These are phyloP conservation scores for Mobula birostris DNA, from an alignment of 2,113 vertebrate species.

Conservation along the genomic window DNA sequence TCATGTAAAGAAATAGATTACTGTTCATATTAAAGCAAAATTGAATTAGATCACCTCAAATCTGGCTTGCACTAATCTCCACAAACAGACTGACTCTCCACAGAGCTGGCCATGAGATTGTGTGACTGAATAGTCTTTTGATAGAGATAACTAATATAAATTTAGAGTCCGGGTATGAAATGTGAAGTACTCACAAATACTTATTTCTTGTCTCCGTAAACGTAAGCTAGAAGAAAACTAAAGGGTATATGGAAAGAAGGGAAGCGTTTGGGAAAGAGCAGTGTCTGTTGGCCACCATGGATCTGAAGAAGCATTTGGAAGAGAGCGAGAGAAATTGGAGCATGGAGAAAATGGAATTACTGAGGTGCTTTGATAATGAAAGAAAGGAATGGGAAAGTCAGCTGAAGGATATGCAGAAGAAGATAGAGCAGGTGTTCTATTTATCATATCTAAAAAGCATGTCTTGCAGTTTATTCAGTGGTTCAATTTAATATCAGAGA, in stretches of 20 bases:
- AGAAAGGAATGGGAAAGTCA: slow-evolving; percentile 93
- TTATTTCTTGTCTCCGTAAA: not conserved
- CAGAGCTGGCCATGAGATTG: too few species aligned
- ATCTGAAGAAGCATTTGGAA: slow-evolving; percentile 71
- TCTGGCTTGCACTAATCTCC: too few species aligned
- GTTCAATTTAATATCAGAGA: too few species aligned
- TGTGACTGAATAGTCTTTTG: too few species aligned
- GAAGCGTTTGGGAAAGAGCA: slow-evolving; percentile 56
- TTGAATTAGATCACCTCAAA: too few species aligned
- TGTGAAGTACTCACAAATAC: not conserved
- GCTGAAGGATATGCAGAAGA: slow-evolving; percentile 89
- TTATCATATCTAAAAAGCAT: not conserved
- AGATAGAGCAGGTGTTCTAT: slow-evolving; percentile 84
- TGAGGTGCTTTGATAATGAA: slow-evolving; percentile 86
- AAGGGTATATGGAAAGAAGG: slow-evolving; percentile 50
- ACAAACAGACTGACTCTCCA: too few species aligned
- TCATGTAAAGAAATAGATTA: not conserved
- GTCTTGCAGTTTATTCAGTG: not conserved
- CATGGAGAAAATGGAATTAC: slow-evolving; percentile 79
- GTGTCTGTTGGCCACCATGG: slow-evolving; percentile 70
- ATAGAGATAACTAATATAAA: too few species aligned
- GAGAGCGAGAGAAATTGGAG: slow-evolving; percentile 73
- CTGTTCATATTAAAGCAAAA: not conserved
- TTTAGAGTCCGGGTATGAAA: too few species aligned
- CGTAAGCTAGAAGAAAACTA: slow-evolving; percentile 57